phyloP scores from a whole-genome alignment of 2,113 vertebrate species.

The Istiophorus platypterus region DNA sequence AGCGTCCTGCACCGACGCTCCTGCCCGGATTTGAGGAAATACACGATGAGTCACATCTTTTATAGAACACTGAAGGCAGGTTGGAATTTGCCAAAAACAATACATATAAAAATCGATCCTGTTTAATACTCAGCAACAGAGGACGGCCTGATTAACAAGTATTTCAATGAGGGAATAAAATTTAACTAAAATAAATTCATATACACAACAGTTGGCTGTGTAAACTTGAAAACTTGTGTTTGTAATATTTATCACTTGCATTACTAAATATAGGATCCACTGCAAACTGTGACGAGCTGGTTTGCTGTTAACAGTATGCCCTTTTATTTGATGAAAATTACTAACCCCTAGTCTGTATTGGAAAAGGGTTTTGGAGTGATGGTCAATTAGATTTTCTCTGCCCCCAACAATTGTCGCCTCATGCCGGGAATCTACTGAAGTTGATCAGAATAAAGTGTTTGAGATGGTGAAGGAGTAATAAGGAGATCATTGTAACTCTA shows the following conservation, averaged over 20 bases:
- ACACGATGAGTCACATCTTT: constrained; percentile 57
- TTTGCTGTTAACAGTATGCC: not conserved
- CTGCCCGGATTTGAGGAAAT: constrained; percentile 90
- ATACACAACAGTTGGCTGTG: not conserved
- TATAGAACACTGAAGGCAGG: constrained; percentile 44
- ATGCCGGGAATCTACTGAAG: constrained; percentile 76
- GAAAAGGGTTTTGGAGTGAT: constrained; percentile 26
- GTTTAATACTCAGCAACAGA: not conserved
- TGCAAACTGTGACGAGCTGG: not conserved
- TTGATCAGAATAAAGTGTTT: constrained; percentile 84
- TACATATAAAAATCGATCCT: not conserved
- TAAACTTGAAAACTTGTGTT: not conserved
- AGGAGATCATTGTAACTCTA: constrained; percentile 80
- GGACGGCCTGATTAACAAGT: not conserved
- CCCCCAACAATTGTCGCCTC: constrained; percentile 31
- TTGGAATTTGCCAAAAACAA: constrained; percentile 20
- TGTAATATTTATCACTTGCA: not conserved
- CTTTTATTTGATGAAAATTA: not conserved
- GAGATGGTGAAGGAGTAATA: constrained; percentile 70
- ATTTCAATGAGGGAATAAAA: not conserved
- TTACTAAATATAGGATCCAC: not conserved
- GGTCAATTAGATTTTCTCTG: constrained; percentile 39
- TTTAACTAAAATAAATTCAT: not conserved
- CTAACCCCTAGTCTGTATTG: not conserved
- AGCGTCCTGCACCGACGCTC: constrained; percentile 85